Evolutionary conservation across 2,888 invertebrate species (phyloP), one percentile per base, ranked within the genome.

Genomic region (Mythimna vitellina): DNA sequence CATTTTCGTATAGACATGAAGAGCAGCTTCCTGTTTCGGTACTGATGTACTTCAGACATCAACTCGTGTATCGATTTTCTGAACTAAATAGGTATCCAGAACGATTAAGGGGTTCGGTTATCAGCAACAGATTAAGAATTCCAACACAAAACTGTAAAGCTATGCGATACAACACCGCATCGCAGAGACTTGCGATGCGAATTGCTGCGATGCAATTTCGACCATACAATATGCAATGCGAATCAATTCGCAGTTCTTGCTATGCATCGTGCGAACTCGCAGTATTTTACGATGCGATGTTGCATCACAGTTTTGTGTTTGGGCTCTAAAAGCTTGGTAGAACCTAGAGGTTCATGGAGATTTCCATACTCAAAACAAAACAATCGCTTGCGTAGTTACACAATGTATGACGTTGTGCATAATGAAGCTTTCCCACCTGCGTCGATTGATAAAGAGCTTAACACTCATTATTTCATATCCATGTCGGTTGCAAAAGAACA

Each of bases 391-490:
- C 32, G 20, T 20, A 76, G 12, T n/a, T 22, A 20, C 17, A 63
- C 53, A 58, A 53, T 54, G 64, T 12, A 66, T 78, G 12, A 29
- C 46, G 35, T 60, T 70, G 64, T 69, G 49, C 46, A 76, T 46
- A 58, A 68, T 54, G 29, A 56, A 56, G 76, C 60, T 72, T 69
- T 70, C 32, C 69, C 46, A 67, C 65, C 83, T 83, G 80, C 38
- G 60, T 51, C 60, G 35, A 64, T 70, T 80, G 83, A 80, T 80
- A 83, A 74, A 78, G 57, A 65, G 80, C 66, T 80, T 73, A 62
- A 60, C 49, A 70, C 62, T 70, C 46, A 80, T 73, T 79, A 82
- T 79, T 78, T 78, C 57, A 64, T 69, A 69, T 78, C 54, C n/a
- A 66, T 64, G 69, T 65, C 49, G 7, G 29, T 51, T 46, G 54